Evolutionary conservation across 2,113 vertebrate genomes (phyloP).

Genomic region (Caloenas nicobarica): DNA sequence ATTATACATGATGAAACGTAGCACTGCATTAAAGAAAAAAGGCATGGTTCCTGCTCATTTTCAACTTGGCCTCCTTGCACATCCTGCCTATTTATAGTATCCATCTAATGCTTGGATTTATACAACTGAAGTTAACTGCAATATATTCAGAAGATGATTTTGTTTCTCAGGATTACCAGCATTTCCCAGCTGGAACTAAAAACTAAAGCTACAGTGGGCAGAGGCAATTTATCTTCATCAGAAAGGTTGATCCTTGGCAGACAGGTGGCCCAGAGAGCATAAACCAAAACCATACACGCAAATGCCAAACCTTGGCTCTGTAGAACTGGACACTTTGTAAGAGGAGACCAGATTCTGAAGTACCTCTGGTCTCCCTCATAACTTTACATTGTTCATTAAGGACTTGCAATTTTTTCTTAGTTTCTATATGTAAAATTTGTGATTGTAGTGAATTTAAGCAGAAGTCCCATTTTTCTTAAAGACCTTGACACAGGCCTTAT

Average conservation of each 20-base stretch:
- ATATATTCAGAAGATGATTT: conserved; percentile 10
- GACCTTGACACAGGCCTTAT: not conserved
- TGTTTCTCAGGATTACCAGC: not conserved
- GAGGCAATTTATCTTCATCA: not conserved
- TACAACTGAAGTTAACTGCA: conserved; percentile 30
- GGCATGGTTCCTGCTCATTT: conserved; percentile 34
- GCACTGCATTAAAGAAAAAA: conserved; percentile 16
- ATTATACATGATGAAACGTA: not conserved
- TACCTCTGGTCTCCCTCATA: not conserved
- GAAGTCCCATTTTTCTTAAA: not conserved
- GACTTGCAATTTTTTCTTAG: not conserved
- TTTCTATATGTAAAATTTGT: not conserved
- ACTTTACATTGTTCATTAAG: not conserved
- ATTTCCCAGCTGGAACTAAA: conserved; percentile 15
- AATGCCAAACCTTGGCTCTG: not conserved
- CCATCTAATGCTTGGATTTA: conserved; percentile 27
- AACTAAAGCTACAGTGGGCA: not conserved
- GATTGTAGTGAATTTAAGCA: not conserved
- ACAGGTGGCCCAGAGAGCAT: not conserved
- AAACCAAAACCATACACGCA: not conserved
- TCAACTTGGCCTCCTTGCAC: conserved; percentile 45
- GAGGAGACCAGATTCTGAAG: not conserved
- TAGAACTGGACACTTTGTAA: not conserved
- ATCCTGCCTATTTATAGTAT: conserved; percentile 61
- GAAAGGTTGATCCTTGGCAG: not conserved